These are phyloP conservation scores for Chrysopilus asiliformis DNA, from an alignment of 2,888 invertebrate species.

Conservation along the genomic window DNA sequence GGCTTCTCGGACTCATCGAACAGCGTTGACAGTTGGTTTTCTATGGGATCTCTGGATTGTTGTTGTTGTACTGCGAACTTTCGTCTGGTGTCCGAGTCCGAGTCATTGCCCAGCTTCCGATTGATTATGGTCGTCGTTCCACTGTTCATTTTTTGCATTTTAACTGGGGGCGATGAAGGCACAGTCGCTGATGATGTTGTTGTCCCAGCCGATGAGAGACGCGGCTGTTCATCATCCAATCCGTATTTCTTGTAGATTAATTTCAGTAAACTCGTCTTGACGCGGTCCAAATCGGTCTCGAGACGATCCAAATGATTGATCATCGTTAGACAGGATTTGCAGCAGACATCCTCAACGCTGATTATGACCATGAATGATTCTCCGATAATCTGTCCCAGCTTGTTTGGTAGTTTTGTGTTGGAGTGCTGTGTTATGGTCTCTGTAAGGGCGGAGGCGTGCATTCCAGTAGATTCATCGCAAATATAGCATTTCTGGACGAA, in stretches of 20 bases:
- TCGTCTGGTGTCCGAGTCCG: conserved; percentile 18
- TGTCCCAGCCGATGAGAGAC: conserved; percentile 10
- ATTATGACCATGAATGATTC: conserved; percentile 38
- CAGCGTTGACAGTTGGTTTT: conserved; percentile 22
- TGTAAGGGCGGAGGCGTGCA: conserved; percentile 27
- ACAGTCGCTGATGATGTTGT: conserved; percentile 13
- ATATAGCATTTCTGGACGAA: conserved; percentile 29
- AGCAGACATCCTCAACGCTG: conserved; percentile 36
- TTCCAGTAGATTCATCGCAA: conserved; percentile 32
- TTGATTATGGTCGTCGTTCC: conserved; percentile 21
- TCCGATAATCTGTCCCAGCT: conserved; percentile 38
- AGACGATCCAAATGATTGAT: conserved; percentile 38
- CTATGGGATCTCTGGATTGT: conserved; percentile 14
- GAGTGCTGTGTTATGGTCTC: conserved; percentile 35
- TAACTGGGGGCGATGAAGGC: conserved; percentile 26
- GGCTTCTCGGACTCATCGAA: conserved; percentile 9
- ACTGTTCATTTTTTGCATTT: conserved; percentile 32
- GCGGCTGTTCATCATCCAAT: conserved; percentile 22
- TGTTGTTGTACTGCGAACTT: conserved; percentile 20
- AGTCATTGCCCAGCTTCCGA: conserved; percentile 17
- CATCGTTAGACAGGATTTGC: conserved; percentile 36
- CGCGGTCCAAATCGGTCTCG: conserved; percentile 36
- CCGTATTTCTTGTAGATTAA: conserved; percentile 35
- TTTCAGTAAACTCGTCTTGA: conserved; percentile 31
- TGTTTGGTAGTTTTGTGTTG: conserved; percentile 37